Evolutionary conservation across 2,888 invertebrate species (phyloP).

Genomic region (Drosophila flavopinicola): DNA sequence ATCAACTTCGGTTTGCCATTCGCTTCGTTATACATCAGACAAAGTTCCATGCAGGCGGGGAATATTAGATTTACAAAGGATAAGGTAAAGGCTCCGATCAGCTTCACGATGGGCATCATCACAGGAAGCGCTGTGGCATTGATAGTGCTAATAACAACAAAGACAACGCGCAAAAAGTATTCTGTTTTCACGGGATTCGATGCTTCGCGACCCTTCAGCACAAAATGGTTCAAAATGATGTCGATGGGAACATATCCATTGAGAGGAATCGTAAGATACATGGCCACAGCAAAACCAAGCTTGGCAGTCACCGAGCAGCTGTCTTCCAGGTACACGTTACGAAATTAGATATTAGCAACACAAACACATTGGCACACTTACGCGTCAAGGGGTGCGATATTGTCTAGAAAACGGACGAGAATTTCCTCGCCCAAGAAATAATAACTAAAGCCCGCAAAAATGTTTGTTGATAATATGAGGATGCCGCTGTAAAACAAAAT

Average conservation of each 20-base stretch:
- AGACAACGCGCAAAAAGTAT: conserved; percentile 12
- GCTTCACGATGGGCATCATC: conserved; percentile 21
- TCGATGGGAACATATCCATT: conserved; percentile 98
- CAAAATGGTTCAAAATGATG: conserved; percentile 89
- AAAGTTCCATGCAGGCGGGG: conserved; percentile 36
- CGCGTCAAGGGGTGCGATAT: conserved; percentile 88
- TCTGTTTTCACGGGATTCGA: conserved; percentile 22
- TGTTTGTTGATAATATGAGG: conserved; percentile 91
- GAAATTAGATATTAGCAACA: too few relatives aligned
- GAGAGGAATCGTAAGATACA: conserved; percentile 92
- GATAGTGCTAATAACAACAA: conserved; percentile 18
- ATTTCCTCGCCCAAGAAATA: conserved; percentile 89
- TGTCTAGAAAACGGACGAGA: conserved; percentile 85
- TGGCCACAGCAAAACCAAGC: not conserved
- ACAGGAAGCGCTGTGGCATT: conserved; percentile 23
- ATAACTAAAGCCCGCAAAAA: conserved; percentile 91
- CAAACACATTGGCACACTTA: conserved; percentile 87
- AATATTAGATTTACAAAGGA: conserved; percentile 39
- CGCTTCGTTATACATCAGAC: conserved; percentile 17
- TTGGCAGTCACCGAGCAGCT: not conserved
- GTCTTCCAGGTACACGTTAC: not conserved
- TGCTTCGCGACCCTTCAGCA: not conserved
- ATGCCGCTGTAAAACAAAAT: conserved; percentile 93
- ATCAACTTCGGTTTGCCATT: conserved; percentile 1
- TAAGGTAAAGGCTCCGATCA: conserved; percentile 35